A percentile compares a stretch with the other conserved stretches of the same genome.
Conservation (phyloP, 2,113 vertebrate species). For the Cochlearius cochlearius region DNA sequence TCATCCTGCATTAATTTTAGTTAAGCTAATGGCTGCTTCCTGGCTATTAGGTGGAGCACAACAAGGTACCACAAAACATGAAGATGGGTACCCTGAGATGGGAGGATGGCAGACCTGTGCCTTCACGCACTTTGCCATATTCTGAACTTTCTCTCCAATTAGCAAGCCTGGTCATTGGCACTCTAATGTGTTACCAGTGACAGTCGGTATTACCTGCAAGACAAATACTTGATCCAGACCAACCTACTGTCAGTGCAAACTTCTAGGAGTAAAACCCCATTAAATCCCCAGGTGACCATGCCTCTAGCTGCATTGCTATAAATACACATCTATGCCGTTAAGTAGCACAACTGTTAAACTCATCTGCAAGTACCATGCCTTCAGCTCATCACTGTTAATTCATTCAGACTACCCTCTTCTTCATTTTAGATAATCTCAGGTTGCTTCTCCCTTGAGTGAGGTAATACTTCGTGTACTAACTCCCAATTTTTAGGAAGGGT, state of each 20-base stretch:
- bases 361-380: constrained; percentile 1
- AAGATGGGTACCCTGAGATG: background rate
- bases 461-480: background rate
- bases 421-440: constrained; percentile 17
- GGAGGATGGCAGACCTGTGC: background rate
- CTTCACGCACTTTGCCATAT: background rate
- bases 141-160: background rate
- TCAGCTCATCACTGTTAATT: constrained; percentile 9
- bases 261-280: background rate
- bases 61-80: background rate
- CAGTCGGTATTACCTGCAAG: constrained; percentile 21
- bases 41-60: constrained; percentile 3
- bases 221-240: constrained; percentile 8
- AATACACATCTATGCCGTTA: background rate
- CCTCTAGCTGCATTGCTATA: constrained; percentile 40
- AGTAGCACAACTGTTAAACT: constrained; percentile 59
- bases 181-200: background rate
- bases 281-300: background rate
- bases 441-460: constrained; percentile 3
- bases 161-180: constrained; percentile 3
- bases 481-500: background rate
- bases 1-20: constrained; percentile 59
- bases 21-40: constrained; percentile 53
- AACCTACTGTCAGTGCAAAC: background rate
- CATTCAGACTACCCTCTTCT: background rate